phyloP scores from a whole-genome alignment of 2,888 invertebrate genomes.

The Coleophora flavipennella region DNA sequence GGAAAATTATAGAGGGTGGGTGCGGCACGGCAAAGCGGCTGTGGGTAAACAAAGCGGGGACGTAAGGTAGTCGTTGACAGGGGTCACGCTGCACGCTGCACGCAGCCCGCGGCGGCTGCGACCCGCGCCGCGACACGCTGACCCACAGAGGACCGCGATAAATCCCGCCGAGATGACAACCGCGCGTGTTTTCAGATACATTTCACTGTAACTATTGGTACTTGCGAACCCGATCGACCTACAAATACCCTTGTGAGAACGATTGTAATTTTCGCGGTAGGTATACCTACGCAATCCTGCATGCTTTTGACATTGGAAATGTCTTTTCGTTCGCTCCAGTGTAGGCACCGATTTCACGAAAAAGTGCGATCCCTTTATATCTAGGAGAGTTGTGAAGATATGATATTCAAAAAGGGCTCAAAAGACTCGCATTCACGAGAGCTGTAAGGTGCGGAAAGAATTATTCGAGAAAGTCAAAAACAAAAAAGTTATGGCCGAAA shows the following conservation, averaged over 20 bases:
- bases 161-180: slow-evolving; percentile 37
- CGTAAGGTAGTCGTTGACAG: slow-evolving; percentile 38
- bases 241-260: neutral
- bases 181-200: slow-evolving; percentile 13
- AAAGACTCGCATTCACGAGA: too few species aligned
- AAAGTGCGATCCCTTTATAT: too few species aligned
- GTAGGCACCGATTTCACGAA: too few species aligned
- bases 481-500: too few species aligned
- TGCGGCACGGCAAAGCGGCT: slow-evolving; percentile 18
- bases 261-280: too few species aligned
- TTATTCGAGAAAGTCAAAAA: too few species aligned
- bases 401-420: too few species aligned
- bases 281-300: too few species aligned
- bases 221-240: neutral
- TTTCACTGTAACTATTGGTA: slow-evolving; percentile 6
- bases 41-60: slow-evolving; percentile 37
- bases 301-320: too few species aligned
- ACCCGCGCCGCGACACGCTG: slow-evolving; percentile 36
- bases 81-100: slow-evolving; percentile 30
- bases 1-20: slow-evolving; percentile 33
- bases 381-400: too few species aligned
- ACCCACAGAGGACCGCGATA: slow-evolving; percentile 34
- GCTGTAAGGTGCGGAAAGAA: too few species aligned
- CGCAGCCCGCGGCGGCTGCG: slow-evolving; percentile 20
- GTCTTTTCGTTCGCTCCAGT: too few species aligned